Percentiles rank a stretch among this genome's conserved stretches.
Evolutionary conservation across 2,888 invertebrate genomes (phyloP).

Genomic region (Phytoseiulus persimilis): DNA sequence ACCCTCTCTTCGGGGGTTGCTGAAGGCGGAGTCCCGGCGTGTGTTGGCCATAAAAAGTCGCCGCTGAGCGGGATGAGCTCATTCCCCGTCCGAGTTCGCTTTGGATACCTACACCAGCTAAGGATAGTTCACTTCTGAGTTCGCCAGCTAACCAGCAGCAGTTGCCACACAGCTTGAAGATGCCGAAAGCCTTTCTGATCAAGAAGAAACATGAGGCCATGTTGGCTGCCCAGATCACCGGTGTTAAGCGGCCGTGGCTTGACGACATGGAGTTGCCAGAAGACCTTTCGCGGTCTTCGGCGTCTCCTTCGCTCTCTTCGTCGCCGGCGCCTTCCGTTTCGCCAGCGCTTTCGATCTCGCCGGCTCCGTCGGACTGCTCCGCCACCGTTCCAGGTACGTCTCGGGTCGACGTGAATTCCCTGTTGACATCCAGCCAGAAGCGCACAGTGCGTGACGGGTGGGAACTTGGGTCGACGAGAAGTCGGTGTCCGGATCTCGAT

Average conservation of each 20-base stretch:
- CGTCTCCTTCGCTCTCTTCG: not conserved
- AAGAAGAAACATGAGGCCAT: conserved; percentile 43
- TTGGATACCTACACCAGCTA: not conserved
- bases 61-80: not conserved
- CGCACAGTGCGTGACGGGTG: not conserved
- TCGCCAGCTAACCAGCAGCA: too few relatives aligned
- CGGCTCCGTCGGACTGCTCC: conserved; percentile 29
- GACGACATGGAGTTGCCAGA: conserved; percentile 24
- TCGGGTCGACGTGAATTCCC: not conserved
- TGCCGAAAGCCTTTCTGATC: conserved; percentile 45
- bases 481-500: not conserved
- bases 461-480: too few relatives aligned
- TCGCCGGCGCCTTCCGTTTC: conserved; percentile 18
- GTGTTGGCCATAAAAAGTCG: not conserved
- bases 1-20: not conserved
- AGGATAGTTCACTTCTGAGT: too few relatives aligned
- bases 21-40: not conserved
- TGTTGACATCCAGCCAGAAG: not conserved
- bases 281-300: conserved; percentile 22
- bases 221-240: conserved; percentile 32
- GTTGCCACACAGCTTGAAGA: conserved; percentile 29
- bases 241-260: conserved; percentile 23
- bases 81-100: not conserved
- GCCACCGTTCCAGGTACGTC: conserved; percentile 29
- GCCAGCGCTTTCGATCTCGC: conserved; percentile 20